Conservation (phyloP, 1,140 invertebrate species). For the Drusus annulatus region DNA sequence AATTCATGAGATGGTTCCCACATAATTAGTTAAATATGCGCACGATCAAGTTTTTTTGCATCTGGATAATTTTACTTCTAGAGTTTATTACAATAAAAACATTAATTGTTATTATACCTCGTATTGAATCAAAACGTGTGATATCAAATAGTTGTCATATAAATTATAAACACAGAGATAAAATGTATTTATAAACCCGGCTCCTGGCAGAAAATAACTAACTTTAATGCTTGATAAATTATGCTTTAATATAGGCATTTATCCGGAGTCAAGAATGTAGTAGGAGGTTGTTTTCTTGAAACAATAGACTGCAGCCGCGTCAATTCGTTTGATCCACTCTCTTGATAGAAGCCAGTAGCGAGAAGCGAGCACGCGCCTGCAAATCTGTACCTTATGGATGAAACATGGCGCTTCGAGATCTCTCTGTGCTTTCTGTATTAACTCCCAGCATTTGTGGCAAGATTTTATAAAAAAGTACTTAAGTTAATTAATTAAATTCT, state of each 20-base stretch:
- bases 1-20: too few relatives aligned
- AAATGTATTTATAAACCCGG: conserved; percentile 44
- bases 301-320: conserved; percentile 56
- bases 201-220: conserved; percentile 41
- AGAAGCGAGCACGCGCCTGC: conserved; percentile 43
- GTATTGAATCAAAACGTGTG: conserved; percentile 7
- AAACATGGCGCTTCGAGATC: conserved; percentile 24
- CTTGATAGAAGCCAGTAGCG: conserved; percentile 37
- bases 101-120: too few relatives aligned
- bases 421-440: not conserved
- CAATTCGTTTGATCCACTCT: conserved; percentile 46
- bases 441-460: conserved; percentile 28
- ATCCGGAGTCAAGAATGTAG: conserved; percentile 55
- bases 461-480: not conserved
- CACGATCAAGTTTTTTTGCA: too few relatives aligned
- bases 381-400: conserved; percentile 35
- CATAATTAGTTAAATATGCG: too few relatives aligned
- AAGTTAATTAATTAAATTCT: too few relatives aligned
- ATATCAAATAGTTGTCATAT: conserved; percentile 30
- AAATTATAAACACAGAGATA: conserved; percentile 37
- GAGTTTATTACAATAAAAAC: too few relatives aligned
- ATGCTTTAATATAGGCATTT: conserved; percentile 55
- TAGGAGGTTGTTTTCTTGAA: conserved; percentile 50
- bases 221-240: conserved; percentile 56
- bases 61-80: too few relatives aligned